Evolutionary conservation across 2,797 vertebrate genomes (phyloP), one percentile per base, ranked within the genome.

Genomic region (Threskiornis aethiopicus): DNA sequence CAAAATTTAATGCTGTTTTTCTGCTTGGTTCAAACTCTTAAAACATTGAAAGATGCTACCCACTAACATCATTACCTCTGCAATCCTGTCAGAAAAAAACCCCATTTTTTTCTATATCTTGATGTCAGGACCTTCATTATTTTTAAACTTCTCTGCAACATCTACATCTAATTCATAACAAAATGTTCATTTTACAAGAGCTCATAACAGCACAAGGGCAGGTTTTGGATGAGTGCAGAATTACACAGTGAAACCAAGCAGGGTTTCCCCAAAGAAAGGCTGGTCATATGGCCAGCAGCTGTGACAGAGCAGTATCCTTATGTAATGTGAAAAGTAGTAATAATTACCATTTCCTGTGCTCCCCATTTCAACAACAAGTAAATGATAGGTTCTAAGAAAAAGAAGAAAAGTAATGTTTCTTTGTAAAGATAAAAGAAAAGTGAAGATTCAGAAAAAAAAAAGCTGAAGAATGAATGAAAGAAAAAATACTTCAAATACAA

Each of bases 241-340:
- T 47, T 73, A 44, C 6, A 58, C 46, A 83, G 29, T 66, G 78
- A 97, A 95, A 78, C 33, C 44, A 82, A 83, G 41, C 21, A 59
- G 35, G 21, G n/a, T 67, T 93, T 96, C 73, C 44, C 64, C 57
- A 33, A 61, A 92, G 79, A 83, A 25, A 67, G 42, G 22, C 24
- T 72, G 55, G 44, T 95, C 98, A 95, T 94, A 80, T 96, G 97
- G 96, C 76, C 84, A 61, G 84, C 97, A 98, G 97, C 96, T 98
- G 97, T 89, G 76, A 90, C 67, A 31, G 52, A 57, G 21, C 9
- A 49, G 26, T 28, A 49, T 67, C 67, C 52, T 90, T 76, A 41
- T 13, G 29, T 35, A 82, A 94, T 55, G 91, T 81, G 72, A 90
- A 93, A 96, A 97, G 73, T 33, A 76, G 35, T n/a, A 70, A 92